Evolutionary conservation across 2,797 vertebrate species (phyloP).

Genomic region (Moxostoma hubbsi): DNA sequence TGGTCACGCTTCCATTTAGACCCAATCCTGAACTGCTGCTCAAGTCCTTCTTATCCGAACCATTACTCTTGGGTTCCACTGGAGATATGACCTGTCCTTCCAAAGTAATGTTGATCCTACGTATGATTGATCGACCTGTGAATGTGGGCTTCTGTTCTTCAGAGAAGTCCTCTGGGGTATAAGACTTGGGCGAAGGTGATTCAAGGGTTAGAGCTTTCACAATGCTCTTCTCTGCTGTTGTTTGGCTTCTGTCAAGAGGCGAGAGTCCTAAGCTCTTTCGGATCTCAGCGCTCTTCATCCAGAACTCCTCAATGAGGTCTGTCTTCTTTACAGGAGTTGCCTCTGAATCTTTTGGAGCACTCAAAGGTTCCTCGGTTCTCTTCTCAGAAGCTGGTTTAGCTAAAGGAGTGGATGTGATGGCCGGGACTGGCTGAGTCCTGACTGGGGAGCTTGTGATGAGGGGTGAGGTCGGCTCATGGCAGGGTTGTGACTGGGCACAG

Average conservation of each 20-base stretch:
- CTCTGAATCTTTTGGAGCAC: conserved; percentile 69
- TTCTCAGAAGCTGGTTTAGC: conserved; percentile 69
- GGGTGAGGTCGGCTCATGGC: conserved; percentile 82
- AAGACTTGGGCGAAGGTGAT: conserved; percentile 69
- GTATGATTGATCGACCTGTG: conserved; percentile 78
- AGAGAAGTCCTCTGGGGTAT: conserved; percentile 64
- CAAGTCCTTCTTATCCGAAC: conserved; percentile 81
- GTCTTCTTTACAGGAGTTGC: conserved; percentile 82
- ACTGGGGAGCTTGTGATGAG: conserved; percentile 84
- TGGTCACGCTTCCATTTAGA: conserved; percentile 86
- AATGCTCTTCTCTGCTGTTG: conserved; percentile 72
- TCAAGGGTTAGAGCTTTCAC: conserved; percentile 65
- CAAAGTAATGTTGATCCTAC: conserved; percentile 82
- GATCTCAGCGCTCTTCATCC: conserved; percentile 95
- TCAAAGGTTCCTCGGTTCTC: conserved; percentile 63
- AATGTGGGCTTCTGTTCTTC: conserved; percentile 78
- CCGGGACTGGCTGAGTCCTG: conserved; percentile 86
- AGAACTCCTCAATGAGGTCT: conserved; percentile 94
- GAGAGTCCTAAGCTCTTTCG: conserved; percentile 90
- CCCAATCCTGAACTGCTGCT: conserved; percentile 92
- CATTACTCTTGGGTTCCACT: conserved; percentile 75
- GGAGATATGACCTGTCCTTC: conserved; percentile 85
- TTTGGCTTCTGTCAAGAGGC: conserved; percentile 83
- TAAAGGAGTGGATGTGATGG: conserved; percentile 86
- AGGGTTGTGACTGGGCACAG: conserved; percentile 89